Conservation (phyloP, 2,888 invertebrate genomes). For the Acholoe squamosa region DNA sequence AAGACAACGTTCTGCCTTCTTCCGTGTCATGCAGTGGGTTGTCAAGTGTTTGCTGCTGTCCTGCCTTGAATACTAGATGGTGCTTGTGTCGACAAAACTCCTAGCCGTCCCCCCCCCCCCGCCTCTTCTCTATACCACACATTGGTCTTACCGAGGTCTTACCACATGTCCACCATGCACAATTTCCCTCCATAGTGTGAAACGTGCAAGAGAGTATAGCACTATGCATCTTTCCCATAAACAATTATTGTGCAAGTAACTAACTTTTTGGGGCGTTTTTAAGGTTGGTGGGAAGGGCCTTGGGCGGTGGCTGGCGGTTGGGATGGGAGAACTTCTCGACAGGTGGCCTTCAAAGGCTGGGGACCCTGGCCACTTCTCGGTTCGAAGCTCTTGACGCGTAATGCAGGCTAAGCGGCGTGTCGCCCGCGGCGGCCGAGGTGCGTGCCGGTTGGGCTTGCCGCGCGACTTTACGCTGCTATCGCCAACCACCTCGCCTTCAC, state of each 20-base stretch:
- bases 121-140: neutral
- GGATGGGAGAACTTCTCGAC: neutral
- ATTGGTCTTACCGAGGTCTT: neutral
- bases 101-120: neutral
- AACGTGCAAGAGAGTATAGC: neutral
- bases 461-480: slow-evolving; percentile 4
- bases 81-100: neutral
- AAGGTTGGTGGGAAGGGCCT: neutral
- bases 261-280: slow-evolving; percentile 43
- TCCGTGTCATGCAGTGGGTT: too few relatives aligned
- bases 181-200: neutral
- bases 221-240: neutral
- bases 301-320: neutral
- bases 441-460: neutral
- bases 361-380: slow-evolving; percentile 28
- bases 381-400: slow-evolving; percentile 50
- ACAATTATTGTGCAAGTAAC: slow-evolving; percentile 34
- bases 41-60: slow-evolving; percentile 22
- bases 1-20: slow-evolving; percentile 30
- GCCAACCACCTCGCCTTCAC: slow-evolving; percentile 39
- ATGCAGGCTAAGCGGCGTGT: slow-evolving; percentile 35
- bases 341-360: slow-evolving; percentile 11
- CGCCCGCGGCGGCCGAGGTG: neutral
- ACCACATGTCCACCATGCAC: too few relatives aligned
- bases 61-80: slow-evolving; percentile 16